Base-by-base conservation (phyloP, 2,113 vertebrate genomes). In the Syngnathus scovelli region DNA sequence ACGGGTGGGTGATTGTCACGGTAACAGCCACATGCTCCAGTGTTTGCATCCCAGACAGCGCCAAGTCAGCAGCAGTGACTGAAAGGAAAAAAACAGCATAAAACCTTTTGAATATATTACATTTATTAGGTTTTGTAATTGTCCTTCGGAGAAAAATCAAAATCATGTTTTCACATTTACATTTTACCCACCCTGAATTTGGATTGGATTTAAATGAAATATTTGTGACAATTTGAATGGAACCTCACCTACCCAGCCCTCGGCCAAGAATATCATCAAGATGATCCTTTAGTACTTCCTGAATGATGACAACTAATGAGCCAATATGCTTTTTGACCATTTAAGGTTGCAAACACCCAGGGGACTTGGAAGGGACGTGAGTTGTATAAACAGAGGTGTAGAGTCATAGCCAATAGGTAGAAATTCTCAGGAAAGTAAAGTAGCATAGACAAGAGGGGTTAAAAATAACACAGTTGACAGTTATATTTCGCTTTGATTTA, bases 21-120 rank as follows among this genome's bases (percentile, higher is more conserved):
- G 94, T 94, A 61, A 99, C 92, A 0, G 95, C 93, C 78, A 98
- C 95, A 0, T 99, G 96, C 83, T 99, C 97, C 87, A 98, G 86
- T 0, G 95, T 98, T 76, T 88, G 86, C 94, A 98, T 92, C n/a
- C 95, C 94, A 0, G 96, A 98, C n/a, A 92, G 84, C 64, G 71
- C 73, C 80, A 98, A 89, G 83, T 96, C 92, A 0, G 56, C 72
- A 0, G 79, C 70, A 27, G 92, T 93, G 67, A 98, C 96, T 95
- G 83, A 13, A n/a, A 44, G 48, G 27, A 33, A 33, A 64, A 4
- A 44, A 38, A 19, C n/a, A n/a, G 36, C 27, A 33, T 33, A 33
- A 33, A 33, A 33, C 27, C 0, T 3, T 33, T 33, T 33, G 27
- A 33, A 33, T 33, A 33, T 46, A 46, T 46, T 46, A 46, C 13